Evolutionary conservation across 2,797 vertebrate genomes (phyloP).

Genomic region (Rhabdophis nuchalis): DNA sequence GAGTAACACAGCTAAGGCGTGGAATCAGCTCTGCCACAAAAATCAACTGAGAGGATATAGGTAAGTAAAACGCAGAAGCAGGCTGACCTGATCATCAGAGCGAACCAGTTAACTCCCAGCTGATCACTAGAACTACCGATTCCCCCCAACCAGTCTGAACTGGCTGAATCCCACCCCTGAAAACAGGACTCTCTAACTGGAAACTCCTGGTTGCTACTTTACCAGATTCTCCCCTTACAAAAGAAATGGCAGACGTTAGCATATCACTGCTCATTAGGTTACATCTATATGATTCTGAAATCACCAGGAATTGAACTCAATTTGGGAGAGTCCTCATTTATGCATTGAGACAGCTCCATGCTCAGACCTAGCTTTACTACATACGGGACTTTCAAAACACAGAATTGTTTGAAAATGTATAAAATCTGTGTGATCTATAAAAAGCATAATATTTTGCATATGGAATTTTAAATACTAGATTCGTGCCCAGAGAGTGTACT

Average conservation of each 20-base stretch:
- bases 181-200: neutral
- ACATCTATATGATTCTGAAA: neutral
- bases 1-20: too few relatives aligned
- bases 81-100: too few relatives aligned
- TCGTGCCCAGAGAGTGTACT: slow-evolving; percentile 63
- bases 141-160: too few relatives aligned
- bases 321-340: neutral
- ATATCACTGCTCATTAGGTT: neutral
- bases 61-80: too few relatives aligned
- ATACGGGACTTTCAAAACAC: neutral
- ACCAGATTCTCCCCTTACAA: neutral
- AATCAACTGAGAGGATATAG: too few relatives aligned
- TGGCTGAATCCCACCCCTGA: too few relatives aligned
- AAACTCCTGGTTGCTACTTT: neutral
- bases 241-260: neutral
- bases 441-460: slow-evolving; percentile 60
- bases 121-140: too few relatives aligned
- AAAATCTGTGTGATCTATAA: slow-evolving; percentile 64
- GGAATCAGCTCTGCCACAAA: too few relatives aligned
- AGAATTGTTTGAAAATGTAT: slow-evolving; percentile 13
- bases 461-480: slow-evolving; percentile 75
- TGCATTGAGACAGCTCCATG: neutral
- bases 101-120: too few relatives aligned
- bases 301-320: neutral
- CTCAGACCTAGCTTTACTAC: neutral